Conservation (phyloP, 2,888 invertebrate species). For the Saturnia japonica region DNA sequence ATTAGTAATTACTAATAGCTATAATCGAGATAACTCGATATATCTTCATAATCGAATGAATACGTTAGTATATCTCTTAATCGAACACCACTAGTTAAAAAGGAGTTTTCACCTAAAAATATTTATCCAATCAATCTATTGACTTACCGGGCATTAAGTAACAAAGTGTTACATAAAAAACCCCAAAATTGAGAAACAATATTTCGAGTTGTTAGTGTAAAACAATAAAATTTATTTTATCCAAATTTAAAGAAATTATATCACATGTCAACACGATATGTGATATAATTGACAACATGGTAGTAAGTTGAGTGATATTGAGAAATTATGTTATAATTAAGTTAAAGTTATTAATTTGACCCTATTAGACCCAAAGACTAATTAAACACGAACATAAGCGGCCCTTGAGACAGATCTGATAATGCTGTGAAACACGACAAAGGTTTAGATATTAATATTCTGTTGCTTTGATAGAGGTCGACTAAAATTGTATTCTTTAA, state of each 20-base stretch:
- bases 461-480: not conserved
- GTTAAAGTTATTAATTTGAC: constrained; percentile 3
- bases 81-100: no score
- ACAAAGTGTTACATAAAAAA: no score
- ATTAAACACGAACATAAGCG: not conserved
- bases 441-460: constrained; percentile 4
- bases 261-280: not conserved
- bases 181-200: no score
- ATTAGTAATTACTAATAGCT: no score
- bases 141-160: no score
- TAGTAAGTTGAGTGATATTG: constrained; percentile 9
- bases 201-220: not conserved
- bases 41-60: no score
- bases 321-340: not conserved
- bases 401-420: constrained; percentile 8
- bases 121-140: no score
- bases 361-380: not conserved
- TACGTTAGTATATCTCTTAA: no score
- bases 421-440: constrained; percentile 3
- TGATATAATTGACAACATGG: not conserved
- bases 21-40: no score
- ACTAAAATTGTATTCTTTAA: not conserved
- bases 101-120: no score
- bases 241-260: not conserved
- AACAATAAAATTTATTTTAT: not conserved